Conservation (phyloP, 2,888 invertebrate genomes). For the Troides oblongomaculatus region DNA sequence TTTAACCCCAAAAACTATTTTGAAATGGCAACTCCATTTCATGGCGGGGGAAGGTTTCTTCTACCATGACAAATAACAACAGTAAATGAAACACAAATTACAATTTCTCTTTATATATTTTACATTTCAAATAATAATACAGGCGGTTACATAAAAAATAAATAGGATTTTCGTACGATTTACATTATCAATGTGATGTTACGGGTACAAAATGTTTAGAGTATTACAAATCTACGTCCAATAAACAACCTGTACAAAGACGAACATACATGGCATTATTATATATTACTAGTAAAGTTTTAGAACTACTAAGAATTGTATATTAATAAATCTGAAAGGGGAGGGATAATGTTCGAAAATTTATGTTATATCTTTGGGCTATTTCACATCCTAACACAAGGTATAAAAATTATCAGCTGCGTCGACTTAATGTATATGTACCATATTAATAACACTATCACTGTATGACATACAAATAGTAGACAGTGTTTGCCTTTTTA, state of each 20-base stretch:
- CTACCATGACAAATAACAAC: neutral
- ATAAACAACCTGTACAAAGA: conserved; percentile 40
- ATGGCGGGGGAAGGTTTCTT: no score
- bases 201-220: conserved; percentile 39
- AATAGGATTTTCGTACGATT: conserved; percentile 63
- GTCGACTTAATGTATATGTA: conserved; percentile 33
- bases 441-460: neutral
- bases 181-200: conserved; percentile 56
- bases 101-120: conserved; percentile 75
- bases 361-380: conserved; percentile 22
- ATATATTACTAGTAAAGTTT: conserved; percentile 22
- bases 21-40: no score
- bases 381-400: conserved; percentile 21
- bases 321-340: neutral
- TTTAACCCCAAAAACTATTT: no score
- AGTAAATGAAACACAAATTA: conserved; percentile 46
- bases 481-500: no score
- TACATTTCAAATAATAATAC: conserved; percentile 75
- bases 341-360: neutral
- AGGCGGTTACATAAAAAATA: conserved; percentile 79
- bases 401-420: conserved; percentile 27
- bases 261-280: conserved; percentile 25
- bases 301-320: conserved; percentile 10
- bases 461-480: neutral
- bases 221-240: conserved; percentile 38